Percentiles rank a stretch among this genome's conserved stretches.
These are phyloP conservation scores for Octomys mimax DNA, from an alignment of 2,797 vertebrate genomes.

Conservation along the genomic window DNA sequence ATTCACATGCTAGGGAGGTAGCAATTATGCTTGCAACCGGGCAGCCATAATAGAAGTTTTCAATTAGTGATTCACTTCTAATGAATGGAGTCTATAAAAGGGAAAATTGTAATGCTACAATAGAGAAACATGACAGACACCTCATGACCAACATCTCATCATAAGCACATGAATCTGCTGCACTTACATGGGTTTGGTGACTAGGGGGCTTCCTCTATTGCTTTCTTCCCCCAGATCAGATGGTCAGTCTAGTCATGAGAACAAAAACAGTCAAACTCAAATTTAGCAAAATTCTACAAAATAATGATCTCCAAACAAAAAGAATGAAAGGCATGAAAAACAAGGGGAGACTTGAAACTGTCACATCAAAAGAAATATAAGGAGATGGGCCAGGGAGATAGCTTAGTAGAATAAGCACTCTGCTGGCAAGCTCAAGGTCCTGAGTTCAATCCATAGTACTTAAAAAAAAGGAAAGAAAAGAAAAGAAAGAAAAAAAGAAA, in stretches of 20 bases:
- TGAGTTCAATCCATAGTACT: too few species aligned
- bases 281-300: background rate
- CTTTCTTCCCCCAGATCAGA: background rate
- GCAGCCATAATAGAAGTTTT: background rate
- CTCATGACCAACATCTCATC: background rate
- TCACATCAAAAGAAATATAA: background rate
- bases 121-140: background rate
- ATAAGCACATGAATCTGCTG: background rate
- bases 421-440: too few species aligned
- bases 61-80: constrained; percentile 42
- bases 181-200: background rate
- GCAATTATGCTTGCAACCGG: background rate
- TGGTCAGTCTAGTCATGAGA: background rate
- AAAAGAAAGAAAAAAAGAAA: background rate
- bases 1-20: background rate
- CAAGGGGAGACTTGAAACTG: background rate
- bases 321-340: background rate
- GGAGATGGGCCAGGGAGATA: too few species aligned
- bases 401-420: too few species aligned
- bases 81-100: background rate
- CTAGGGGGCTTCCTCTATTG: background rate
- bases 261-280: background rate
- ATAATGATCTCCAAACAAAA: constrained; percentile 1
- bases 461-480: too few species aligned
- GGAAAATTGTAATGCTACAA: background rate